Conservation (phyloP, 2,888 invertebrate species). For the Sphaerophoria rueppellii region DNA sequence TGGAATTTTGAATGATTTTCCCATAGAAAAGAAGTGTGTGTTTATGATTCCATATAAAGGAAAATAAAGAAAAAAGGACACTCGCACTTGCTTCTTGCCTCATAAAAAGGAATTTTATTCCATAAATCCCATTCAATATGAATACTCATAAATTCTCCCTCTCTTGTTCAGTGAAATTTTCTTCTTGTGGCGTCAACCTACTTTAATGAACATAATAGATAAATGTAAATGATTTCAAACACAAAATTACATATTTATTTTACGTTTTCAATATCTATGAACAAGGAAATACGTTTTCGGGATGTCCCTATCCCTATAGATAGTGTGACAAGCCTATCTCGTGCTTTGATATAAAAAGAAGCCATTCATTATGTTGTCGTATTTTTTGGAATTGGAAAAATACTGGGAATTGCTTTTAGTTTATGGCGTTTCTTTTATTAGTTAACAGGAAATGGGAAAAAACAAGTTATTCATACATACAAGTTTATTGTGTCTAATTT, state of each 20-base stretch:
- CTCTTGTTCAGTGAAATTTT: no score
- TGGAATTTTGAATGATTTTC: conserved; percentile 36
- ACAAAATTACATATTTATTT: conserved; percentile 17
- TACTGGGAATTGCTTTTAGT: conserved; percentile 9
- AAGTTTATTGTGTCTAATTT: not conserved
- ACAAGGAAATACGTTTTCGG: conserved; percentile 14
- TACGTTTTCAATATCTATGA: conserved; percentile 28
- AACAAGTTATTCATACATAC: not conserved
- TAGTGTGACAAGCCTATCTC: conserved; percentile 10
- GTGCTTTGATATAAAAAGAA: conserved; percentile 8
- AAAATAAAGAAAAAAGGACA: no score
- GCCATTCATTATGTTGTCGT: conserved; percentile 9
- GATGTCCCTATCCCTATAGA: not conserved
- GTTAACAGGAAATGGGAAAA: not conserved
- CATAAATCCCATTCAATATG: conserved; percentile 8
- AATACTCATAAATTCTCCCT: conserved; percentile 15
- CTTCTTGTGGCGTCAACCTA: conserved; percentile 16
- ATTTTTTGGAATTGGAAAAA: not conserved
- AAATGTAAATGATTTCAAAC: not conserved
- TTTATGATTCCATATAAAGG: conserved; percentile 22
- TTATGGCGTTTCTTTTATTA: conserved; percentile 6
- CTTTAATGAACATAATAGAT: conserved; percentile 1
- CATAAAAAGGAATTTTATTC: conserved; percentile 10
- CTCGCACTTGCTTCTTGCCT: not conserved
- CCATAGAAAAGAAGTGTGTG: not conserved